A percentile compares a stretch with the other conserved stretches of the same genome.
Conservation (phyloP, 2,113 vertebrate species). For the Pardalotus punctatus region DNA sequence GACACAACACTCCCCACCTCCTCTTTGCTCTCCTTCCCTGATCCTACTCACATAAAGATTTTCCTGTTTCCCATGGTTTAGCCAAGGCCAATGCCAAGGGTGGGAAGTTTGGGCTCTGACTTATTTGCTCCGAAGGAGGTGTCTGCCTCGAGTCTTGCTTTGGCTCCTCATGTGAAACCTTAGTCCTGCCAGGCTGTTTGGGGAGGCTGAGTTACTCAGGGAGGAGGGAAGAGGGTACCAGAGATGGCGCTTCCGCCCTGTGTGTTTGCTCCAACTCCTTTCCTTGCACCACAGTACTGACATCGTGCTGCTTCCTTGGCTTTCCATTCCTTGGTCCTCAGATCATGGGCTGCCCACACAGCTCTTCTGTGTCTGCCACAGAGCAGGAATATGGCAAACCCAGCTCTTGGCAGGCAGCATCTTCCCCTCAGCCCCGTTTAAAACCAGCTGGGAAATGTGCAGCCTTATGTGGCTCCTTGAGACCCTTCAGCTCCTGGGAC, state of each 20-base stretch:
- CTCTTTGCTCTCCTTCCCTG: not conserved
- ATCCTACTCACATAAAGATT: not conserved
- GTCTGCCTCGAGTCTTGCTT: not conserved
- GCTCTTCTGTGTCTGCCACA: not conserved
- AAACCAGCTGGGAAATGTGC: not conserved
- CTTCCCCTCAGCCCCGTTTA: not conserved
- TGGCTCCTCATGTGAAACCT: not conserved
- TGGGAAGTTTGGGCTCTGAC: not conserved
- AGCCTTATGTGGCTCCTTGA: accelerated
- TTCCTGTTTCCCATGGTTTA: not conserved
- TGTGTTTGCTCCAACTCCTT: not conserved
- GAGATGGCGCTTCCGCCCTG: not conserved
- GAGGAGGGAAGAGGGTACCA: not conserved
- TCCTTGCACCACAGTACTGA: not conserved
- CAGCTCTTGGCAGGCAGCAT: not conserved
- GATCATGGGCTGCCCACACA: accelerated
- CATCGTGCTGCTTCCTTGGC: not conserved
- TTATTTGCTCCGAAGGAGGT: not conserved
- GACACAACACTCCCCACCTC: not conserved
- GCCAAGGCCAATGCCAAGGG: not conserved
- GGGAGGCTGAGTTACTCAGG: not conserved
- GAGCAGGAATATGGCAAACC: not conserved
- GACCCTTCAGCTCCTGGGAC: not conserved
- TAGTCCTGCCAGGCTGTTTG: not conserved
- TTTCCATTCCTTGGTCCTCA: not conserved